phyloP scores from a whole-genome alignment of 2,888 invertebrate genomes.

The Acholoe squamosa region DNA sequence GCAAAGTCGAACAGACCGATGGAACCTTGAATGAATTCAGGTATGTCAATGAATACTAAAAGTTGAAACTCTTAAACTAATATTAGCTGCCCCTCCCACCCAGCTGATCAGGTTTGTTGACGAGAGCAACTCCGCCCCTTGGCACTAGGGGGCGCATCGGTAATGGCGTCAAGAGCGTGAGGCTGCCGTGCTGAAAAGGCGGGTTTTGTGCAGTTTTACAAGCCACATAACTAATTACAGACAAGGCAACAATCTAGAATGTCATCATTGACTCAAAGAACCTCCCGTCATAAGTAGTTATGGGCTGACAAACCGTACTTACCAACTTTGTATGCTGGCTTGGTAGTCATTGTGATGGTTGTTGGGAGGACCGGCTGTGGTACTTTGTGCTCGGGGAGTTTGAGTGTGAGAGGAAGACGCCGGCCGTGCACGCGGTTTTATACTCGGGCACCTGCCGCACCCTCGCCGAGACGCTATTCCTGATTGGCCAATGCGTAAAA shows the following conservation, averaged over 20 bases:
- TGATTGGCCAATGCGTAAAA: neutral
- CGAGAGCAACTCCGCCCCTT: neutral
- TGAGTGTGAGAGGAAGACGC: constrained; percentile 52
- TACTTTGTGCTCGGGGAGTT: constrained; percentile 19
- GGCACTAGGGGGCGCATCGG: constrained; percentile 13
- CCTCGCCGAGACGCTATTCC: too few relatives aligned
- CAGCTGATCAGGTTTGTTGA: constrained; percentile 21
- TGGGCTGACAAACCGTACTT: constrained; percentile 66
- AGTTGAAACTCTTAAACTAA: too few relatives aligned
- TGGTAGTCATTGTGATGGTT: constrained; percentile 72
- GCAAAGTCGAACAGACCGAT: too few relatives aligned
- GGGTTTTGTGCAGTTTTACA: neutral
- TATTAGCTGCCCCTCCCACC: neutral
- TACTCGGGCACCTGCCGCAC: neutral
- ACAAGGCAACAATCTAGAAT: neutral
- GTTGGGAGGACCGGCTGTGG: neutral
- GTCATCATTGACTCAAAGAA: neutral
- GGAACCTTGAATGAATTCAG: too few relatives aligned
- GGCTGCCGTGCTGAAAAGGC: neutral
- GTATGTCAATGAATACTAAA: too few relatives aligned
- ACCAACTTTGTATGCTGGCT: constrained; percentile 79
- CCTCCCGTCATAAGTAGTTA: neutral
- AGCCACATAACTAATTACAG: neutral
- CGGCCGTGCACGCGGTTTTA: neutral
- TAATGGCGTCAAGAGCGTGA: neutral